Percentiles rank a stretch among this genome's conserved stretches.
Conservation (phyloP, 92 coral and sea anemone genomes). For the Heliopora coerulea region DNA sequence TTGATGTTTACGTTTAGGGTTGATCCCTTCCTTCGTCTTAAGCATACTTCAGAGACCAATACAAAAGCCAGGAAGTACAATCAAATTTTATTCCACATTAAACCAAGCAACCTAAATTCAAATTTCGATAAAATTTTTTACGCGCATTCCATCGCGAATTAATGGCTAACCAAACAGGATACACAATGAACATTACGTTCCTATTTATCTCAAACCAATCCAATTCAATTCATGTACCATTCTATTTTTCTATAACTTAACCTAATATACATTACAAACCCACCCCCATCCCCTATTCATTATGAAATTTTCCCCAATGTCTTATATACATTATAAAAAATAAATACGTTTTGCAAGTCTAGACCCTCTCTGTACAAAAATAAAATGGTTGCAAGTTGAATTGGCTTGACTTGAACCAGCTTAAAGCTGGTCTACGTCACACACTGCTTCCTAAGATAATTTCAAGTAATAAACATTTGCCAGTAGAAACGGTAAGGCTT, state of each 20-base stretch:
- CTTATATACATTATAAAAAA: slow-evolving; percentile 39
- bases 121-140: background rate
- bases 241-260: slow-evolving; percentile 12
- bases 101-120: background rate
- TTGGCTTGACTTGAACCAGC: slow-evolving; percentile 26
- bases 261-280: background rate
- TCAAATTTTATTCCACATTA: background rate
- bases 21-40: too few relatives aligned
- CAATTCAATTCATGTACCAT: slow-evolving; percentile 28
- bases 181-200: background rate
- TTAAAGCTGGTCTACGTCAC: background rate
- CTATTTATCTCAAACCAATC: slow-evolving; percentile 20
- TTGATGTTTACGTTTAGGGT: too few relatives aligned
- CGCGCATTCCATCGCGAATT: background rate
- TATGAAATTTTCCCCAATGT: slow-evolving; percentile 31
- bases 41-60: too few relatives aligned
- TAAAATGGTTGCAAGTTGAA: slow-evolving; percentile 29
- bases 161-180: background rate
- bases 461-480: too few relatives aligned
- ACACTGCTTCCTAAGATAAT: too few relatives aligned
- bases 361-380: background rate
- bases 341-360: slow-evolving; percentile 16
- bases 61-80: background rate
- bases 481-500: too few relatives aligned
- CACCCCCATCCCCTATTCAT: slow-evolving; percentile 14